Evolutionary conservation across 2,113 vertebrate species (phyloP).

Genomic region (Zosterops borbonicus): DNA sequence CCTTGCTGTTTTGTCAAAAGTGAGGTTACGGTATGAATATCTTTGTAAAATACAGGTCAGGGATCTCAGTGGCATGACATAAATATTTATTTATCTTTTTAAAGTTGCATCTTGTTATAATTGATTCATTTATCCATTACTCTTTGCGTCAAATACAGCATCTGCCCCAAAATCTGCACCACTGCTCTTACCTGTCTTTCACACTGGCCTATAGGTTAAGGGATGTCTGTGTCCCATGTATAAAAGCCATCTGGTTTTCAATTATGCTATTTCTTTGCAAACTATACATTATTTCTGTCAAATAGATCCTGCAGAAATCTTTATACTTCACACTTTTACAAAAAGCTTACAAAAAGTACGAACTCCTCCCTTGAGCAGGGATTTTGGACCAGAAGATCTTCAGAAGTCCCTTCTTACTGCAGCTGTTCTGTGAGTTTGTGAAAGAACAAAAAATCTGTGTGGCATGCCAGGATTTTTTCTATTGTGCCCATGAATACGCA

Average conservation of each 20-base stretch:
- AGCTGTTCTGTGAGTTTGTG: background rate
- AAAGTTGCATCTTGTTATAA: background rate
- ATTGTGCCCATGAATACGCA: background rate
- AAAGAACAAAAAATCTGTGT: background rate
- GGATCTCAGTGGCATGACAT: background rate
- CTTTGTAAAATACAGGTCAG: background rate
- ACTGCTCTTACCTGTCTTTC: background rate
- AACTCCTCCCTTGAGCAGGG: background rate
- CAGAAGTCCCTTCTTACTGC: background rate
- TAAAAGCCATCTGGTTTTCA: background rate
- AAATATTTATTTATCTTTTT: background rate
- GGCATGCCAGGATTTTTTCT: background rate
- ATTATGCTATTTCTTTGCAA: background rate
- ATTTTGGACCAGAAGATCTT: background rate
- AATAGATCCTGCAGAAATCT: background rate
- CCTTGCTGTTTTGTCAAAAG: background rate
- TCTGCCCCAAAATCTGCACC: background rate
- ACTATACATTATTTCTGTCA: background rate
- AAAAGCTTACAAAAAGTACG: background rate
- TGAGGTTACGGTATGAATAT: fast-evolving
- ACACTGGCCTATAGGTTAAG: background rate
- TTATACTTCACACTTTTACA: background rate
- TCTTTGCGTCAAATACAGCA: background rate
- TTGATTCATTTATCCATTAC: background rate
- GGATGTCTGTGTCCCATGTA: background rate